Percentiles rank a stretch among this genome's conserved stretches.
These are phyloP conservation scores for Actinostola sp. DNA, from an alignment of 92 coral and sea anemone genomes.

Conservation along the genomic window DNA sequence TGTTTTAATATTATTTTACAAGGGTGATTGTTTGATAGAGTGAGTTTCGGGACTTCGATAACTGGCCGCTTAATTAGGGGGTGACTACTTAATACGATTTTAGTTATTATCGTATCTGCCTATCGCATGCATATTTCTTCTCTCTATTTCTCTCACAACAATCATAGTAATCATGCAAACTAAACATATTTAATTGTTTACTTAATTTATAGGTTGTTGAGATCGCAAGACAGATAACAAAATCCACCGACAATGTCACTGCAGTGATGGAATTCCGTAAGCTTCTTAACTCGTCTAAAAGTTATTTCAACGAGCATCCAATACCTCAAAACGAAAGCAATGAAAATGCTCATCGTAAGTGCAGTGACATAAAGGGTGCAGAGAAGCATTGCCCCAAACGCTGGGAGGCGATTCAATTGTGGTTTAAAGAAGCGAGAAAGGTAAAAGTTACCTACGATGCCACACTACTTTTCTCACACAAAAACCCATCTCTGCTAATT, in stretches of 20 bases:
- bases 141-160: background rate
- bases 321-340: constrained; percentile 82
- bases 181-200: background rate
- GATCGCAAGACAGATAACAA: constrained; percentile 67
- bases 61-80: too few relatives aligned
- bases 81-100: too few relatives aligned
- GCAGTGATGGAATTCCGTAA: constrained; percentile 71
- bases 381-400: constrained; percentile 77
- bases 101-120: too few relatives aligned
- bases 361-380: constrained; percentile 76
- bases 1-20: too few relatives aligned
- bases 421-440: constrained; percentile 80
- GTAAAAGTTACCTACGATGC: constrained; percentile 26
- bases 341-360: constrained; percentile 66
- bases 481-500: too few relatives aligned
- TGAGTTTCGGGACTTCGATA: too few relatives aligned
- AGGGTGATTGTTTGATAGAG: too few relatives aligned
- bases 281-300: constrained; percentile 57
- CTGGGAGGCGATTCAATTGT: constrained; percentile 71
- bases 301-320: constrained; percentile 72
- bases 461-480: background rate
- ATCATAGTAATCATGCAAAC: too few relatives aligned
- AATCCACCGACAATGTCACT: constrained; percentile 29
- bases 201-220: constrained; percentile 50
- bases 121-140: too few relatives aligned